These are phyloP conservation scores for Dolichotis patagonum DNA, from an alignment of 2,113 vertebrate genomes.

Conservation along the genomic window DNA sequence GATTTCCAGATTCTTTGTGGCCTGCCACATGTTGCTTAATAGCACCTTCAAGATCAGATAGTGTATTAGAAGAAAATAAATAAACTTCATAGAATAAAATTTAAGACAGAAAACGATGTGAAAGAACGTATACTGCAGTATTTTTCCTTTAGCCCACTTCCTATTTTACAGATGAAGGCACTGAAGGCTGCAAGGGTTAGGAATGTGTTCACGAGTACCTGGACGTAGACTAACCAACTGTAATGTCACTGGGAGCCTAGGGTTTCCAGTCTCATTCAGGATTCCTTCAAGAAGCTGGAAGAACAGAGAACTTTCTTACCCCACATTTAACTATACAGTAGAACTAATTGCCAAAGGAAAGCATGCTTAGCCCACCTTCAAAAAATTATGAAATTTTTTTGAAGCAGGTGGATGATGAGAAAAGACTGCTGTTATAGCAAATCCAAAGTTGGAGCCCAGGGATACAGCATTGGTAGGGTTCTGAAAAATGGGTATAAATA, in stretches of 20 bases:
- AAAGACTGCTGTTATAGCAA: not conserved
- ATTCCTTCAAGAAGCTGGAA: not conserved
- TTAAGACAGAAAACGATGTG: not conserved
- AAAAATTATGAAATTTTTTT: not conserved
- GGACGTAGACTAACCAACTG: not conserved
- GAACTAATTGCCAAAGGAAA: not conserved
- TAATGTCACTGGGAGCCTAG: not conserved
- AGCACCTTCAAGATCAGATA: not conserved
- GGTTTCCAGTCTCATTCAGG: not conserved
- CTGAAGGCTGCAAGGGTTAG: not conserved
- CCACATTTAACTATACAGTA: not conserved
- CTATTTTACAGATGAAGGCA: not conserved
- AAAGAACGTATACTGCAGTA: not conserved
- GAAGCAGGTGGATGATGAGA: not conserved
- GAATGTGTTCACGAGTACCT: not conserved
- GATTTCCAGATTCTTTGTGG: not conserved
- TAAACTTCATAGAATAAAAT: not conserved
- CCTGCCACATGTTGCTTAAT: not conserved
- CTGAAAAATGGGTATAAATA: constrained; percentile 33
- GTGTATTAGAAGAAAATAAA: not conserved
- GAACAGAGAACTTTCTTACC: not conserved
- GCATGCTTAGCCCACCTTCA: not conserved
- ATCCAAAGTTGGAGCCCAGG: not conserved
- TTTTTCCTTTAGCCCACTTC: not conserved
- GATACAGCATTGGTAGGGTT: too few species aligned